These are phyloP conservation scores for Thalassoma bifasciatum DNA, from an alignment of 2,113 vertebrate genomes.

Conservation along the genomic window DNA sequence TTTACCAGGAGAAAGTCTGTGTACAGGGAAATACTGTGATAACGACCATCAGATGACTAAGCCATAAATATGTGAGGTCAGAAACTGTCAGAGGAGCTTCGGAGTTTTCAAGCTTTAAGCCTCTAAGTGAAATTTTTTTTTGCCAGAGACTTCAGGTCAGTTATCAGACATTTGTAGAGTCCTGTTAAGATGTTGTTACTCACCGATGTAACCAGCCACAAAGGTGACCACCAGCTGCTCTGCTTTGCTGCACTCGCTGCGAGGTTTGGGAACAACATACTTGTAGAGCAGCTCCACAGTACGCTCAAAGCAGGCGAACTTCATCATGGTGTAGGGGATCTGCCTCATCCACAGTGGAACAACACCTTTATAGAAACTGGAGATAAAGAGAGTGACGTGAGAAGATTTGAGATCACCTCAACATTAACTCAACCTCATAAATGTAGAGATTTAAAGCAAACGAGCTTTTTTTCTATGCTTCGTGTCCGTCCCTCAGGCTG, in stretches of 20 bases:
- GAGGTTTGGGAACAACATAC: constrained; percentile 94
- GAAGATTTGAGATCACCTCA: too few relatives aligned
- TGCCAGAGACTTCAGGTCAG: too few relatives aligned
- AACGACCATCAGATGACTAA: too few relatives aligned
- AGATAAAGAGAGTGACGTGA: not conserved
- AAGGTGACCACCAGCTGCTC: constrained; percentile 98
- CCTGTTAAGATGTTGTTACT: constrained; percentile 50
- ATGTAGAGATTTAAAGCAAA: too few relatives aligned
- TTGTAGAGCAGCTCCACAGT: constrained; percentile 97
- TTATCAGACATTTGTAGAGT: too few relatives aligned
- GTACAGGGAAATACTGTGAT: too few relatives aligned
- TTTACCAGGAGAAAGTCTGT: too few relatives aligned
- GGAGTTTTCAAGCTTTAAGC: too few relatives aligned
- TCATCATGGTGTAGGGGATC: constrained; percentile 99
- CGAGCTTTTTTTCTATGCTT: not conserved
- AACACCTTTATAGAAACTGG: constrained; percentile 98
- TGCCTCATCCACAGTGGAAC: constrained; percentile 98
- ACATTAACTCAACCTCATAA: too few relatives aligned
- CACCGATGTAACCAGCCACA: constrained; percentile 97
- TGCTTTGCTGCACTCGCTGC: constrained; percentile 91
- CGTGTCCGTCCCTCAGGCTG: constrained; percentile 58
- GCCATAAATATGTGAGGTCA: too few relatives aligned
- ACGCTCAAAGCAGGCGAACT: constrained; percentile 98
- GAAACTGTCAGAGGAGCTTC: too few relatives aligned
- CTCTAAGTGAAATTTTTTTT: too few relatives aligned